These are phyloP conservation scores for Saimiri boliviensis DNA, from an alignment of 2,113 vertebrate species.

Conservation along the genomic window DNA sequence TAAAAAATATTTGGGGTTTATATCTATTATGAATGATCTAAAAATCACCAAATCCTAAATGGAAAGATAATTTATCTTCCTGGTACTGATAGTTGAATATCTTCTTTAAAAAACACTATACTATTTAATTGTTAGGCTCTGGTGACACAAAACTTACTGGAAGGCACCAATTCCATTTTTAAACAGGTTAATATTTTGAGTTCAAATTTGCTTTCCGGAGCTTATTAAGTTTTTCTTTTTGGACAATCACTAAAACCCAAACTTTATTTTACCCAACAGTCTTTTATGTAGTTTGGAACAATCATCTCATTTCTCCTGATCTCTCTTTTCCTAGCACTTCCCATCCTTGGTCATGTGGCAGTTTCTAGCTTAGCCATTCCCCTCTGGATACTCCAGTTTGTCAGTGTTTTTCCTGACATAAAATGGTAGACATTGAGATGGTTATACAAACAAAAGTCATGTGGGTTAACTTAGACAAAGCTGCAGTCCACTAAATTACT, in stretches of 20 bases:
- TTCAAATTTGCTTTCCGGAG: background rate
- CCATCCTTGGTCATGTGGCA: background rate
- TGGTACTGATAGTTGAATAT: background rate
- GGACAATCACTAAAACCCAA: background rate
- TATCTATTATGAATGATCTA: background rate
- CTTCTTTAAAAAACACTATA: background rate
- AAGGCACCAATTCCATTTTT: background rate
- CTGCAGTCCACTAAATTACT: background rate
- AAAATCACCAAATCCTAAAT: slow-evolving; percentile 21
- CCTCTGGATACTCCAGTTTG: background rate
- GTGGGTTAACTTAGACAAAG: background rate
- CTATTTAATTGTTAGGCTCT: background rate
- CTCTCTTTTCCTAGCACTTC: background rate
- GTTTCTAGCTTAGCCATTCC: background rate
- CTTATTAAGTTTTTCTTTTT: background rate
- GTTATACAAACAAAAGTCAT: background rate
- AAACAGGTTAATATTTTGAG: background rate
- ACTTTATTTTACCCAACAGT: background rate
- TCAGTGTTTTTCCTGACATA: background rate
- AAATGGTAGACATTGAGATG: background rate
- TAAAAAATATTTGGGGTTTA: background rate
- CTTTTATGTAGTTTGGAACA: background rate
- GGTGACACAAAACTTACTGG: background rate
- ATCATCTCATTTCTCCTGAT: background rate
- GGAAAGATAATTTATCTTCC: background rate